Conservation (phyloP, 2,113 vertebrate species). For the Nicator chloris region DNA sequence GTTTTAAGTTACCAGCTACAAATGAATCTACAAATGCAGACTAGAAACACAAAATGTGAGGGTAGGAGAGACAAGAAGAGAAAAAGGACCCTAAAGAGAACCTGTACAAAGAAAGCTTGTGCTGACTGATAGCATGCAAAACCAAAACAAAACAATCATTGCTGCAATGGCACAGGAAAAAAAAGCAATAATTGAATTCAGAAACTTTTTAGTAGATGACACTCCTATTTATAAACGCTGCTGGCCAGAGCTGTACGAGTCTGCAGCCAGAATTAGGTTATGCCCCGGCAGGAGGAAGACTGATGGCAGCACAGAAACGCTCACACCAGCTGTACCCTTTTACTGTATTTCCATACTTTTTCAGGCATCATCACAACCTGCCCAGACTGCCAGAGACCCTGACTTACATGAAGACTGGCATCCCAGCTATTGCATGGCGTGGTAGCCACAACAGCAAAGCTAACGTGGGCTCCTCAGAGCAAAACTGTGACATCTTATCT, state of each 20-base stretch:
- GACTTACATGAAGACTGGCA: neutral
- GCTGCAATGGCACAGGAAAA: neutral
- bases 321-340: neutral
- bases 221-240: neutral
- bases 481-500: neutral
- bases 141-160: neutral
- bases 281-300: neutral
- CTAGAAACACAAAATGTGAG: neutral
- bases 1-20: neutral
- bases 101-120: neutral
- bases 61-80: neutral
- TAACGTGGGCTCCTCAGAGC: neutral
- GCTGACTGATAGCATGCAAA: neutral
- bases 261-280: constrained; percentile 11
- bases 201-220: neutral
- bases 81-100: neutral
- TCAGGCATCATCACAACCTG: neutral
- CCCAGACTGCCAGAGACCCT: neutral
- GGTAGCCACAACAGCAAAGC: neutral
- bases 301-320: neutral
- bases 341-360: neutral
- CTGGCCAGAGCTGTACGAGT: neutral
- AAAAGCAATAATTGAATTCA: constrained; percentile 23
- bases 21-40: neutral
- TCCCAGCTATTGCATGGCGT: neutral